Evolutionary conservation across 1,140 invertebrate species (phyloP), one percentile per base, ranked within the genome.

Genomic region (Subanguina moxae): DNA sequence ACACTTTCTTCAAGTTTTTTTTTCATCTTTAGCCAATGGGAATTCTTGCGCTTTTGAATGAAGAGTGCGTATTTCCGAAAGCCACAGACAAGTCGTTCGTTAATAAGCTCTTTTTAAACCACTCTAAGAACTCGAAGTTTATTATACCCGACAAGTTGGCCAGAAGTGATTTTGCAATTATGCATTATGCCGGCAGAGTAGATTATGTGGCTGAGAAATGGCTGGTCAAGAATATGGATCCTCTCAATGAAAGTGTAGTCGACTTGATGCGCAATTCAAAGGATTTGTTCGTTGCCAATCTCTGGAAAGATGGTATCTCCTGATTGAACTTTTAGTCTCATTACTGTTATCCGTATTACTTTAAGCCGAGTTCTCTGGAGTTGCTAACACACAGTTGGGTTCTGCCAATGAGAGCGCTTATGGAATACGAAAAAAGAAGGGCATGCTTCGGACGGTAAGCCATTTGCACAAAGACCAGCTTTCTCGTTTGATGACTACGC

Each of bases 171-270:
- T 98, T 98, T 82, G 91, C 92, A 42, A 91, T 99, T 30, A 90
- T 97, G 63, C 96, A 99, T 83, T 99, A 99, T 84, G 96, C 96
- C 64, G 96, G 95, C n/a, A 75, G 88, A 82, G 89, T 99, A 8
- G 94, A 98, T 84, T 98, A 99, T 83, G 92, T 90, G 13, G 93
- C 93, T 0, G 88, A 89, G n/a, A 89, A 95, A 79, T 98, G 95
- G 95, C 84, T 99, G 30, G 96, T 97, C 91, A 99, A 98, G 87
- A 99, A 99, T 84, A 98, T 97, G 95, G 95, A 98, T 82, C 95
- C 95, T 0, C 85, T 98, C 63, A 98, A 98, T 84, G 95, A 99
- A 82, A 97, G 98, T 83, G 90, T 99, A 15, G 96, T 99, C 0
- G 90, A 90, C 21, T 86, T 98, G n/a, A 85, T 99, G 19, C 94